Evolutionary conservation across 2,113 vertebrate genomes (phyloP).

Genomic region (Alosa alosa): DNA sequence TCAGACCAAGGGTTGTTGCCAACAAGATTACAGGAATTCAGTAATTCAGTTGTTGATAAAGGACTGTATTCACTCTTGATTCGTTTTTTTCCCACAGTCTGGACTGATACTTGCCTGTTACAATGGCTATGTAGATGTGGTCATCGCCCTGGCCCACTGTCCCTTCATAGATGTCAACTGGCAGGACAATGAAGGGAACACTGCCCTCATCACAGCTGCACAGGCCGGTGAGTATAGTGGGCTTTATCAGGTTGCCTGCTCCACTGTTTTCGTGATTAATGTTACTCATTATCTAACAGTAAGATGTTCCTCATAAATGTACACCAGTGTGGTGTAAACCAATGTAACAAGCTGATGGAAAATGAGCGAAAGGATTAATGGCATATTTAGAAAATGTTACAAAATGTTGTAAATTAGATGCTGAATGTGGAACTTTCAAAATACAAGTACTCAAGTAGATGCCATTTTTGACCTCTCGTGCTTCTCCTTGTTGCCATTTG

Average conservation of each 20-base stretch:
- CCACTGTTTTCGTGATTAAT: neutral
- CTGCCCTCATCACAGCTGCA: slow-evolving; percentile 87
- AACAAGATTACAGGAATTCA: neutral
- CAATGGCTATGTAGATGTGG: slow-evolving; percentile 88
- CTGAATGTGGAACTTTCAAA: no score
- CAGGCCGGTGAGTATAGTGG: slow-evolving; percentile 87
- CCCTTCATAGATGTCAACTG: slow-evolving; percentile 92
- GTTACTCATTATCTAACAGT: no score
- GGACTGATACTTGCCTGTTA: slow-evolving; percentile 92
- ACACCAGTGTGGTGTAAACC: no score
- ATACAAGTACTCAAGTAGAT: no score
- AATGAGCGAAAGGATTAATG: no score
- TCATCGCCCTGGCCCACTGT: slow-evolving; percentile 87
- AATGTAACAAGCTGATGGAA: no score
- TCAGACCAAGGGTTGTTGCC: neutral
- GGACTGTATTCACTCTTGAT: neutral
- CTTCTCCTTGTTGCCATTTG: neutral
- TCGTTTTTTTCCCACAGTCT: slow-evolving; percentile 70
- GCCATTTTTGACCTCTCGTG: neutral
- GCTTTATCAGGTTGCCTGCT: neutral
- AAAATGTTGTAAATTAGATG: no score
- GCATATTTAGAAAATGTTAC: no score
- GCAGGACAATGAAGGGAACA: slow-evolving; percentile 99
- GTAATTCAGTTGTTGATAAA: neutral
- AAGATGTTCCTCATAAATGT: no score